Percentiles rank a stretch among this genome's conserved stretches.
Conservation (phyloP, 2,113 vertebrate species). For the Ondatra zibethicus region DNA sequence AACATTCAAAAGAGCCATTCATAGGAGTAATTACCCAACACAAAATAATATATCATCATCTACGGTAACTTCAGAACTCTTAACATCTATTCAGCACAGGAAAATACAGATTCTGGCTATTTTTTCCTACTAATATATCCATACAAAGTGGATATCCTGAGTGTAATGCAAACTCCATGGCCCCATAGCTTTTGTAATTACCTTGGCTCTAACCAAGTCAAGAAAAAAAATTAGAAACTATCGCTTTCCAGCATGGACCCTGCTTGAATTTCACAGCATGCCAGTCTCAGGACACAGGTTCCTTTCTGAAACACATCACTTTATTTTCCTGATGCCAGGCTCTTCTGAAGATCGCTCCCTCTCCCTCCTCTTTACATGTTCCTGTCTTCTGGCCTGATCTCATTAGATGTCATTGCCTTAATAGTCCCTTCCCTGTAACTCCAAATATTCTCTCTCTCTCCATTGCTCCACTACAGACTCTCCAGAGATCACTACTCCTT, state of each 20-base stretch:
- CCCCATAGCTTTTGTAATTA: background rate
- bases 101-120: background rate
- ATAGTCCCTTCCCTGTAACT: background rate
- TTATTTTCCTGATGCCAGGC: background rate
- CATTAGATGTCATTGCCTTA: background rate
- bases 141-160: rapidly evolving
- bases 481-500: background rate
- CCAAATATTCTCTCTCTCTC: background rate
- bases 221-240: background rate
- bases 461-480: background rate
- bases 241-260: background rate
- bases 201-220: background rate
- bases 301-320: background rate
- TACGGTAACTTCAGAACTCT: background rate
- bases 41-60: background rate
- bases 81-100: background rate
- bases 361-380: background rate
- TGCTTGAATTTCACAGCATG: background rate
- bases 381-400: background rate
- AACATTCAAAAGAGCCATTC: background rate
- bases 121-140: background rate
- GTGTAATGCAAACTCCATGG: background rate
- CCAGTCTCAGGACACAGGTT: background rate
- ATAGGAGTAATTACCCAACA: background rate
- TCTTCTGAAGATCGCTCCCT: background rate